These are phyloP conservation scores for Scaptomyza hsui DNA, from an alignment of 1,140 invertebrate species.

Conservation along the genomic window DNA sequence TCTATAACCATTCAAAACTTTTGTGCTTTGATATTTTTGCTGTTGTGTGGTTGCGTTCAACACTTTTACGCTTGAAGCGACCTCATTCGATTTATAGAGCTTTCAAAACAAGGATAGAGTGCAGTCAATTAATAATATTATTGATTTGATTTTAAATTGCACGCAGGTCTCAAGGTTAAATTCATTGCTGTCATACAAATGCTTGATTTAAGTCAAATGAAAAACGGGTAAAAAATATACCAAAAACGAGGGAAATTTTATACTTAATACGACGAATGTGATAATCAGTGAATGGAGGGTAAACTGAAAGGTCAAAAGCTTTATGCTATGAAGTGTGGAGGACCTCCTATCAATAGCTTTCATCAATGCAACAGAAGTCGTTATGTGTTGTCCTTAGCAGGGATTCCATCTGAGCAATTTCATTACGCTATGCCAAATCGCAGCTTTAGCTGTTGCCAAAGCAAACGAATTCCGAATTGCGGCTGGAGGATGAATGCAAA, in stretches of 20 bases:
- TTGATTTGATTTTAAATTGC: no score
- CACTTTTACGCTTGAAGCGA: neutral
- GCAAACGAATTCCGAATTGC: constrained; percentile 1
- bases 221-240: no score
- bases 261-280: neutral
- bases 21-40: constrained; percentile 8
- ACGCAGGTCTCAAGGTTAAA: no score
- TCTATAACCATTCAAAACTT: neutral
- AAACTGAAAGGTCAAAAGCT: neutral
- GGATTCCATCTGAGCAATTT: no score
- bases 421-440: neutral
- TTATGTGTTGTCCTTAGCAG: neutral
- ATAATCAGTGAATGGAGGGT: neutral
- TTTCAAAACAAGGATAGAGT: no score
- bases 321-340: neutral
- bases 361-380: neutral
- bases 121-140: no score
- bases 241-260: no score
- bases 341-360: neutral
- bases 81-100: no score
- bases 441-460: constrained; percentile 1
- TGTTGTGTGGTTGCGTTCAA: neutral
- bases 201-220: no score
- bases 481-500: constrained; percentile 14
- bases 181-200: no score